phyloP scores from a whole-genome alignment of 2,113 vertebrate species.

The Cichladusa arquata region DNA sequence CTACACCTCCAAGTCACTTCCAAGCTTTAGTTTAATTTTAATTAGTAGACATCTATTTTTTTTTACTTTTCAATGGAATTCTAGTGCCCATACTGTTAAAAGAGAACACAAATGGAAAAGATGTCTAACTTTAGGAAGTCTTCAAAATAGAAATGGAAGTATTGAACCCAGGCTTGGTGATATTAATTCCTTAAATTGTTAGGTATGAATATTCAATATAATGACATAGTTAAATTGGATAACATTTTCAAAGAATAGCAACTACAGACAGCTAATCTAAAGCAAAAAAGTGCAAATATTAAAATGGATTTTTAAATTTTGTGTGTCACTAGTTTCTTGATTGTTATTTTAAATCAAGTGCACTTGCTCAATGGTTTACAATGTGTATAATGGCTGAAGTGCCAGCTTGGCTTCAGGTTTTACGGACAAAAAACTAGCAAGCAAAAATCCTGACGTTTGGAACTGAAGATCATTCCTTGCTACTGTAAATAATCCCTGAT shows the following conservation, averaged over 20 bases:
- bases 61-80: background rate
- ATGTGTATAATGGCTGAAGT: accelerated
- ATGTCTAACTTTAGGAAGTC: background rate
- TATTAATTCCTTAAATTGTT: background rate
- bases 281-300: background rate
- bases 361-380: background rate
- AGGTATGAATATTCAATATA: background rate
- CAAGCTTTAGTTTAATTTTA: background rate
- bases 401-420: background rate
- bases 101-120: background rate
- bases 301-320: background rate
- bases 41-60: background rate
- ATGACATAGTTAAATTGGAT: background rate
- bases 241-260: background rate
- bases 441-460: background rate
- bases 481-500: background rate
- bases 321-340: background rate
- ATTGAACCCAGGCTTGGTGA: background rate
- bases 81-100: background rate
- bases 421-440: background rate
- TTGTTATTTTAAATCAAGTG: background rate
- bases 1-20: background rate
- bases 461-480: background rate
- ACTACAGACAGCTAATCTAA: background rate
- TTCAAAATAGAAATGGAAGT: background rate